Conservation (phyloP, 2,888 invertebrate genomes). For the Microctonus brassicae region DNA sequence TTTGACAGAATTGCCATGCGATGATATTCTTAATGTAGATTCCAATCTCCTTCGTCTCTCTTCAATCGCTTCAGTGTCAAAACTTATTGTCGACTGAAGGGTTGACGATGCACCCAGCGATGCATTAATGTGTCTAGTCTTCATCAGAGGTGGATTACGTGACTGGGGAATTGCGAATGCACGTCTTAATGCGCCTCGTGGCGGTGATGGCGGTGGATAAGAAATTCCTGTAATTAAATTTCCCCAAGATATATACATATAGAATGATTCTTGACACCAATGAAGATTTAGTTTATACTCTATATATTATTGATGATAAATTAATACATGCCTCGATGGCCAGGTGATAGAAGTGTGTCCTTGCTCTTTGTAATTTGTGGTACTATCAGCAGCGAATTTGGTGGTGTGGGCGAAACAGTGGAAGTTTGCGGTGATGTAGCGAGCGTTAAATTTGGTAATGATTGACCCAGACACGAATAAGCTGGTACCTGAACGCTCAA, state of each 20-base stretch:
- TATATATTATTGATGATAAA: not conserved
- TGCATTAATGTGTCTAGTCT: constrained; percentile 82
- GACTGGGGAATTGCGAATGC: constrained; percentile 78
- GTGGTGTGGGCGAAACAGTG: constrained; percentile 67
- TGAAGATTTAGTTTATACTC: not conserved
- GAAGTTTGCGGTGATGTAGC: constrained; percentile 68
- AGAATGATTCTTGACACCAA: not conserved
- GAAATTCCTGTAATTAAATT: constrained; percentile 74
- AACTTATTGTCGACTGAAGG: constrained; percentile 59
- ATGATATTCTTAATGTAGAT: constrained; percentile 61
- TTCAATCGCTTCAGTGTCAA: constrained; percentile 63
- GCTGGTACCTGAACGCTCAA: constrained; percentile 80
- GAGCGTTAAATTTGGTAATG: constrained; percentile 81
- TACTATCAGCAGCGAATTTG: constrained; percentile 68
- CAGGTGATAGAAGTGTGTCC: constrained; percentile 67
- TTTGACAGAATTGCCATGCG: constrained; percentile 63
- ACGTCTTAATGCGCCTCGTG: constrained; percentile 69
- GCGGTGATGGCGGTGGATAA: constrained; percentile 86
- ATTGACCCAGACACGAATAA: constrained; percentile 80
- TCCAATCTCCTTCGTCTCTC: constrained; percentile 64
- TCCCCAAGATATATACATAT: constrained; percentile 38
- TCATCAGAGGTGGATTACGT: constrained; percentile 85
- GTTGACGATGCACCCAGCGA: constrained; percentile 59
- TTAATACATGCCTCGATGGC: constrained; percentile 63
- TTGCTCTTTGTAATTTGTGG: constrained; percentile 70